These are phyloP conservation scores for Eurytoma californica DNA, from an alignment of 2,888 invertebrate genomes.

Conservation along the genomic window DNA sequence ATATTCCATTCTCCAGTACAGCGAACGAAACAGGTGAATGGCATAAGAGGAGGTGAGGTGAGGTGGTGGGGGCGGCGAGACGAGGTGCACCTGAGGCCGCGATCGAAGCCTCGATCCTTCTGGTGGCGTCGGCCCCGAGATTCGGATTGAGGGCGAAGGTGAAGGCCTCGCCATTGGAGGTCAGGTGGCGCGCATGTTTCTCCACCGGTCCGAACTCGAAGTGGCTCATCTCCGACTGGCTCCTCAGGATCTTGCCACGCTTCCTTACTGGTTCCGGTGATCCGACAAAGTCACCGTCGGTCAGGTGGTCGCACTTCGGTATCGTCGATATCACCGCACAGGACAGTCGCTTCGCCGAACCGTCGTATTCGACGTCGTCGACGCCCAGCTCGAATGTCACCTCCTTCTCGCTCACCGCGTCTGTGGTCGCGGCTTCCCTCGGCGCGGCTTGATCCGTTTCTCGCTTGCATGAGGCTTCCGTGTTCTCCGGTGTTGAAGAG, in stretches of 20 bases:
- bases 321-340: conserved; percentile 68
- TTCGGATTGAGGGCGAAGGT: conserved; percentile 67
- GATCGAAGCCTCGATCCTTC: conserved; percentile 49
- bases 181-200: conserved; percentile 62
- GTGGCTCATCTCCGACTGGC: conserved; percentile 65
- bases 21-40: background rate
- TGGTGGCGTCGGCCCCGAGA: conserved; percentile 47
- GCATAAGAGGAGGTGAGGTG: background rate
- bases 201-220: conserved; percentile 63
- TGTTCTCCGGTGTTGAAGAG: no score
- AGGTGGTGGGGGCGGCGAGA: no score
- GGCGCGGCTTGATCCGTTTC: background rate
- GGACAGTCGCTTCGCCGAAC: conserved; percentile 26
- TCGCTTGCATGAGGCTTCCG: no score
- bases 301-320: conserved; percentile 66
- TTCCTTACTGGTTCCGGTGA: background rate
- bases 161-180: conserved; percentile 64
- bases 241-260: conserved; percentile 36
- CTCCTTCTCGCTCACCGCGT: background rate
- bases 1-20: conserved; percentile 8
- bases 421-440: background rate
- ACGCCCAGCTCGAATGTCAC: conserved; percentile 6
- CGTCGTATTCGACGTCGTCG: background rate
- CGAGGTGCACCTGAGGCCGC: conserved; percentile 49
- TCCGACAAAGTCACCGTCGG: conserved; percentile 24